Base-by-base conservation (phyloP, 2,113 vertebrate genomes). In the Nerophis lumbriciformis region DNA sequence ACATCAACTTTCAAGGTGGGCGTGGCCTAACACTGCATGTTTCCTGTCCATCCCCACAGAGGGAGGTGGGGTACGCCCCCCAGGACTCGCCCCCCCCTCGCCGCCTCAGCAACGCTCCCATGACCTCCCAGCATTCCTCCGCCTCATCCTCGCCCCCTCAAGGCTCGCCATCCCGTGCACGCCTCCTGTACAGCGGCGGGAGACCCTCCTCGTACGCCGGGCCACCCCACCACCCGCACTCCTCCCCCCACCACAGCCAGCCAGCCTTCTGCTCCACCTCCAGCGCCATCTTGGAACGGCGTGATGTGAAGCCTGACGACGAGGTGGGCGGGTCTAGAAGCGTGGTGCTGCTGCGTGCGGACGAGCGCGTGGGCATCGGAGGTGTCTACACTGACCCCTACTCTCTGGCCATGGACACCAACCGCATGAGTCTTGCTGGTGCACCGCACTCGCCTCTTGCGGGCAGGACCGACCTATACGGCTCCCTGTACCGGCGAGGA, bases 1-100 rank as follows among this genome's bases (percentile, higher is more conserved):
- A 53, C 11, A 12, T 45, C 42, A 5, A 4, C 49, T 16, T 35
- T 53, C 52, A 15, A 35, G 10, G 53, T 54, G 9, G 36, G 21
- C 14, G 12, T 8, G 36, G 28, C 6, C 14, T 53, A 35, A 28
- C 16, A 11, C 10, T 12, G 52, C 6, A 1, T 8, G 6, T 37
- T 15, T 55, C 6, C 6, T 55, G 49, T 45, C 10, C 3, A 19
- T 54, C 15, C 52, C 58, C 13, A 4, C 42, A 98, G 96, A 90
- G 97, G 65, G 97, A 99, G 77, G 95, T 99, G 93, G 95, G 95
- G 16, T 98, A 98, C 44, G 90, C 95, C 0, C 96, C 96, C 36
- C 90, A 96, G 75, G 97, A 99, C 68, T 98, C 97, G 0, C 93
- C 96, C 0, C 92, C 96, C 16, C 94, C 91, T 52, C 94, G 93